These are phyloP conservation scores for Hypsopygia costalis DNA, from an alignment of 2,888 invertebrate genomes.

Conservation along the genomic window DNA sequence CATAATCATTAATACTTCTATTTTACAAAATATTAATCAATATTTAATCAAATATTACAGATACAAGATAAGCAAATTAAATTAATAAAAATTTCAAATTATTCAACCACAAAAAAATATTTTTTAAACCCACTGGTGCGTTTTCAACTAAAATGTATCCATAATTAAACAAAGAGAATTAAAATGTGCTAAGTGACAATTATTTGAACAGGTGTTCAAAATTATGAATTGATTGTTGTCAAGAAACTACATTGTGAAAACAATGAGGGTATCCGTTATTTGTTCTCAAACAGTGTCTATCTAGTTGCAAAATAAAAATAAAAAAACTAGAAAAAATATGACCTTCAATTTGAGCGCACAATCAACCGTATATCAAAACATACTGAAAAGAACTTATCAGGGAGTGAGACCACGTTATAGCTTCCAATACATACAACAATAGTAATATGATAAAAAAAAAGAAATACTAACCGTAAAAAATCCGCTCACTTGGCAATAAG, in stretches of 20 bases:
- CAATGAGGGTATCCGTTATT: slow-evolving; percentile 14
- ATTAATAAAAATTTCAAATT: too few relatives aligned
- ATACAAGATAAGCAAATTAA: too few relatives aligned
- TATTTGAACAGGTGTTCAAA: slow-evolving; percentile 9
- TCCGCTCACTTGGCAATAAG: slow-evolving; percentile 45
- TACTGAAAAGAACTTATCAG: slow-evolving; percentile 26
- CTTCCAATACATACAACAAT: slow-evolving; percentile 27
- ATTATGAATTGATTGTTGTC: slow-evolving; percentile 8
- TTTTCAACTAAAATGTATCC: neutral
- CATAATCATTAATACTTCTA: too few relatives aligned
- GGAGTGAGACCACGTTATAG: slow-evolving; percentile 34
- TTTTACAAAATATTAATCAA: too few relatives aligned
- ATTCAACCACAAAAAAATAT: too few relatives aligned
- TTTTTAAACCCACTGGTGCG: too few relatives aligned
- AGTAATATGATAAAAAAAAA: slow-evolving; percentile 51
- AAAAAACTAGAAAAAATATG: too few relatives aligned
- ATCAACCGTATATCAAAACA: too few relatives aligned
- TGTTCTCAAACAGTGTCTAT: neutral
- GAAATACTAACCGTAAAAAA: slow-evolving; percentile 47
- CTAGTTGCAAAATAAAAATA: slow-evolving; percentile 20
- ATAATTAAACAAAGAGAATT: neutral
- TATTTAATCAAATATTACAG: too few relatives aligned
- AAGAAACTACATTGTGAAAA: slow-evolving; percentile 21
- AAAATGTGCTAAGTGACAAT: neutral
- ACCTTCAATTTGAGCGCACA: too few relatives aligned